Conservation (phyloP, 2,113 vertebrate genomes). For the Aldabrachelys gigantea region DNA sequence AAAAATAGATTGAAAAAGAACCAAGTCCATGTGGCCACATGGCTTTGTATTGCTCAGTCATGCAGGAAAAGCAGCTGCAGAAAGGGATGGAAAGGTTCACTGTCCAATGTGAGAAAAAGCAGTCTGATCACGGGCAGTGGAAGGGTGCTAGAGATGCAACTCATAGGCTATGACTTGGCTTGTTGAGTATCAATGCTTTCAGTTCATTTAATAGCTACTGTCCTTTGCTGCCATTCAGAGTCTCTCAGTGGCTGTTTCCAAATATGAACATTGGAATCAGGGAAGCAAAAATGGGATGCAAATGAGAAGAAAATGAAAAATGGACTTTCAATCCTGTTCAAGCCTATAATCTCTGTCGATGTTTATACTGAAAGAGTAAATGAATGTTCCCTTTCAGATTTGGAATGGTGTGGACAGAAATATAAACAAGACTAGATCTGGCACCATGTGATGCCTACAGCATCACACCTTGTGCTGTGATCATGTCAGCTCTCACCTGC, state of each 20-base stretch:
- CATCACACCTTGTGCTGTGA: fast-evolving
- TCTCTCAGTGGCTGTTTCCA: neutral
- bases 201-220: neutral
- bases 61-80: neutral
- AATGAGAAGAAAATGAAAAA: neutral
- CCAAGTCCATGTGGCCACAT: neutral
- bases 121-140: neutral
- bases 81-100: fast-evolving
- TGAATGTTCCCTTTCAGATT: fast-evolving
- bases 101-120: fast-evolving
- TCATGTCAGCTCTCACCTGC: neutral
- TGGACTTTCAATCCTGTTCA: neutral
- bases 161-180: neutral
- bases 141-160: fast-evolving
- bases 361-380: neutral
- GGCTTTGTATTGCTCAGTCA: fast-evolving
- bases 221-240: neutral
- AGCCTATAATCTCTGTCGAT: neutral
- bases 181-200: neutral
- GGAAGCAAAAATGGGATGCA: constrained; percentile 5
- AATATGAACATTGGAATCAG: neutral
- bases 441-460: neutral
- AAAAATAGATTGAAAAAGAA: neutral
- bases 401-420: neutral
- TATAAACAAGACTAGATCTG: fast-evolving